A percentile compares a stretch with the other conserved stretches of the same genome.
These are phyloP conservation scores for Rhyacophila evoluta DNA, from an alignment of 2,888 invertebrate genomes.

Conservation along the genomic window DNA sequence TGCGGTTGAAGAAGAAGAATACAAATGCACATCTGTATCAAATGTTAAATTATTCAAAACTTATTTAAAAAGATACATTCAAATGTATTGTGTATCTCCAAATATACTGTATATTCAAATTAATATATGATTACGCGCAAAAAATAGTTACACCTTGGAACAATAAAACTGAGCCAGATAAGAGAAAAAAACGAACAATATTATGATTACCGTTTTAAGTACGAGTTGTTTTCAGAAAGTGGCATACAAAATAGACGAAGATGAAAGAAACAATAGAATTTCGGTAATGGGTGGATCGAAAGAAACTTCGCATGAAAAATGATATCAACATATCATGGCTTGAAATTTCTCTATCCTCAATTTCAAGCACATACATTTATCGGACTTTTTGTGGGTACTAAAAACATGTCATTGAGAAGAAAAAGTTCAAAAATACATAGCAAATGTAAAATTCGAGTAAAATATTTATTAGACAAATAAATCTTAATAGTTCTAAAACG, in stretches of 20 bases:
- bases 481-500: too few relatives aligned
- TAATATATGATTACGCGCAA: neutral
- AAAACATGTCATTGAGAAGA: too few relatives aligned
- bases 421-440: too few relatives aligned
- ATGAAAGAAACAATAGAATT: conserved; percentile 37
- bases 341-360: neutral
- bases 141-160: neutral
- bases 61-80: neutral
- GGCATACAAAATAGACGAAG: conserved; percentile 18
- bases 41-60: neutral
- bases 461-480: too few relatives aligned
- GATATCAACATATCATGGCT: conserved; percentile 52
- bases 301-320: conserved; percentile 51
- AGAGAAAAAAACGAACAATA: neutral
- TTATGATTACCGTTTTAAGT: conserved; percentile 32
- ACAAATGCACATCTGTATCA: too few relatives aligned
- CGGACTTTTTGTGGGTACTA: too few relatives aligned
- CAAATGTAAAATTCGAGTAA: too few relatives aligned
- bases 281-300: conserved; percentile 46
- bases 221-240: conserved; percentile 28
- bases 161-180: neutral
- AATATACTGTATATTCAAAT: neutral
- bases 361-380: neutral
- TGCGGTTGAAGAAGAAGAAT: too few relatives aligned
- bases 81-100: neutral